Evolutionary conservation across 2,113 vertebrate species (phyloP).

Genomic region (Callaeas wilsoni): DNA sequence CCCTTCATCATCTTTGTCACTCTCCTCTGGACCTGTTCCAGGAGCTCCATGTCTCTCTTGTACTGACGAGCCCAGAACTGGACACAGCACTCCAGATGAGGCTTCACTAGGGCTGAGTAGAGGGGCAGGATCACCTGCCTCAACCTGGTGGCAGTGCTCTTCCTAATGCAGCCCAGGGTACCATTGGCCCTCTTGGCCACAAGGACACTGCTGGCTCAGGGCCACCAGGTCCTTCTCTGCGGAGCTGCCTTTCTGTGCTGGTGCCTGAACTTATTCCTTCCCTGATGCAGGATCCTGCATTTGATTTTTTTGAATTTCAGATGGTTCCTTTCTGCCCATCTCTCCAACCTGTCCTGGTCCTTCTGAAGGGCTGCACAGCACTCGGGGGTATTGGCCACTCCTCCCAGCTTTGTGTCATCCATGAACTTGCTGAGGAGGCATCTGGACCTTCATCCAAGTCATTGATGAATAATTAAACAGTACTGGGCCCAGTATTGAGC

Average conservation of each 20-base stretch:
- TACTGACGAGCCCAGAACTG: neutral
- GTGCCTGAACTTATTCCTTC: neutral
- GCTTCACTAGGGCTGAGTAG: neutral
- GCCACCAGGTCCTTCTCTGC: neutral
- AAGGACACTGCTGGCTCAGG: neutral
- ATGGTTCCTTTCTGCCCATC: neutral
- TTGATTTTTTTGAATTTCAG: neutral
- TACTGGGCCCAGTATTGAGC: neutral
- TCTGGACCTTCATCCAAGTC: neutral
- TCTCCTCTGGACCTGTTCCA: neutral
- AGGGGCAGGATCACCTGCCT: neutral
- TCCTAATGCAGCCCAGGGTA: neutral
- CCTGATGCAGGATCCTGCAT: neutral
- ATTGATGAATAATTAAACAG: neutral
- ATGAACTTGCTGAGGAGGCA: neutral
- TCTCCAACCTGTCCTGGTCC: neutral
- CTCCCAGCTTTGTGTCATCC: neutral
- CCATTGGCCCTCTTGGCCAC: neutral
- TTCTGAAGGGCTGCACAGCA: neutral
- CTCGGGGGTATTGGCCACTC: too few species aligned
- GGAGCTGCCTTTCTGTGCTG: neutral
- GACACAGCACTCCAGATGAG: neutral
- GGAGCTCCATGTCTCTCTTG: neutral
- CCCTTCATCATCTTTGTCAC: neutral
- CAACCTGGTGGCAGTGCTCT: fast-evolving